A percentile compares a stretch with the other conserved stretches of the same genome.
These are phyloP conservation scores for Andrena dorsata DNA, from an alignment of 2,888 invertebrate genomes.

Conservation along the genomic window DNA sequence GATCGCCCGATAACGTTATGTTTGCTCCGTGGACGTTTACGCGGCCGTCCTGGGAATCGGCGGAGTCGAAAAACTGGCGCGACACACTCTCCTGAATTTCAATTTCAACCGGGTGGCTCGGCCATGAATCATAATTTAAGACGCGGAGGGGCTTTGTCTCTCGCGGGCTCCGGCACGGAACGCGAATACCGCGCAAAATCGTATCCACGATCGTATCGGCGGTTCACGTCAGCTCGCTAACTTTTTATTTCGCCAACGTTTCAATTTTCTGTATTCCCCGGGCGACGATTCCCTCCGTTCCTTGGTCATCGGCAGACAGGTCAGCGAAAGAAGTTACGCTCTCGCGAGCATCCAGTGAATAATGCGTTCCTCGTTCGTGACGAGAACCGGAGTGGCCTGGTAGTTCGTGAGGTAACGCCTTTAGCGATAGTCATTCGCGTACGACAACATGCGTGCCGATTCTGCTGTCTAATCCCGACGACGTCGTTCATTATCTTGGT, in stretches of 20 bases:
- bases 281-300: slow-evolving; percentile 44
- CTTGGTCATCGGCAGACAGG: slow-evolving; percentile 26
- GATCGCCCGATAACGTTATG: slow-evolving; percentile 25
- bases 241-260: slow-evolving; percentile 58
- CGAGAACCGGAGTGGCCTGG: background rate
- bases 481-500: background rate
- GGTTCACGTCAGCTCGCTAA: slow-evolving; percentile 22
- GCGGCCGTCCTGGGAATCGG: slow-evolving; percentile 23
- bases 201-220: slow-evolving; percentile 52
- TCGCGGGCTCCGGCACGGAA: slow-evolving; percentile 24
- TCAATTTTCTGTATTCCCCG: slow-evolving; percentile 62
- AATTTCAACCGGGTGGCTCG: slow-evolving; percentile 21
- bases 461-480: background rate
- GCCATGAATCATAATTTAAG: slow-evolving; percentile 57
- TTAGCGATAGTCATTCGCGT: background rate
- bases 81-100: slow-evolving; percentile 40
- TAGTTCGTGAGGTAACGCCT: background rate
- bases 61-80: slow-evolving; percentile 47
- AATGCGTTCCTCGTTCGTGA: slow-evolving; percentile 30
- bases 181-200: slow-evolving; percentile 39
- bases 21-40: slow-evolving; percentile 18
- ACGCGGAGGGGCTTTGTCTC: slow-evolving; percentile 34
- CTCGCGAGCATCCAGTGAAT: slow-evolving; percentile 36
- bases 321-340: slow-evolving; percentile 30
- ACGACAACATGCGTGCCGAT: background rate